These are phyloP conservation scores for Montifringilla adamsi DNA, from an alignment of 2,113 vertebrate species.

Conservation along the genomic window DNA sequence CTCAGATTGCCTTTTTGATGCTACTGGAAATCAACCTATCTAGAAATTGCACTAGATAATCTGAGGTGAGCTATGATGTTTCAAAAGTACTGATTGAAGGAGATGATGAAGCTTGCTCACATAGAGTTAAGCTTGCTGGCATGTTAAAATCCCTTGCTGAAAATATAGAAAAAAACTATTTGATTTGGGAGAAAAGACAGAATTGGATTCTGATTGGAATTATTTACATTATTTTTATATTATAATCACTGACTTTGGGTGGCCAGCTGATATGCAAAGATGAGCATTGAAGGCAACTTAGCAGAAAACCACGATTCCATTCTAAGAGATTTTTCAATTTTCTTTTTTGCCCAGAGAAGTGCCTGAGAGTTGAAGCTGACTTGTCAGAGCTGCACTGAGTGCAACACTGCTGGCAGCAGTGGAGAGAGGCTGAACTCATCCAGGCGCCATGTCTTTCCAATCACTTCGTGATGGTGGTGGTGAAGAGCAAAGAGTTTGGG, in stretches of 20 bases:
- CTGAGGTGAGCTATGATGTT: neutral
- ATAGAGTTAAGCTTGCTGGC: neutral
- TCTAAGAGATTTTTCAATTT: neutral
- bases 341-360: constrained; percentile 39
- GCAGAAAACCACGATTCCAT: neutral
- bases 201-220: neutral
- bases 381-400: constrained; percentile 33
- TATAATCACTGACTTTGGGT: neutral
- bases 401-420: neutral
- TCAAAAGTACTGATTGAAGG: neutral
- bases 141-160: constrained; percentile 1
- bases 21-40: neutral
- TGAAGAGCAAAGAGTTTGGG: constrained; percentile 9
- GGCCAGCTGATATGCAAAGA: neutral
- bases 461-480: neutral
- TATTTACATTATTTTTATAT: neutral
- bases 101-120: neutral
- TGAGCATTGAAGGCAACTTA: neutral
- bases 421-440: constrained; percentile 6
- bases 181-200: constrained; percentile 6
- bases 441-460: neutral
- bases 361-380: constrained; percentile 32
- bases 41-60: neutral
- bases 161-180: neutral
- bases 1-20: neutral